Evolutionary conservation across 2,888 invertebrate genomes (phyloP).

Genomic region (Drosophila kokeensis): DNA sequence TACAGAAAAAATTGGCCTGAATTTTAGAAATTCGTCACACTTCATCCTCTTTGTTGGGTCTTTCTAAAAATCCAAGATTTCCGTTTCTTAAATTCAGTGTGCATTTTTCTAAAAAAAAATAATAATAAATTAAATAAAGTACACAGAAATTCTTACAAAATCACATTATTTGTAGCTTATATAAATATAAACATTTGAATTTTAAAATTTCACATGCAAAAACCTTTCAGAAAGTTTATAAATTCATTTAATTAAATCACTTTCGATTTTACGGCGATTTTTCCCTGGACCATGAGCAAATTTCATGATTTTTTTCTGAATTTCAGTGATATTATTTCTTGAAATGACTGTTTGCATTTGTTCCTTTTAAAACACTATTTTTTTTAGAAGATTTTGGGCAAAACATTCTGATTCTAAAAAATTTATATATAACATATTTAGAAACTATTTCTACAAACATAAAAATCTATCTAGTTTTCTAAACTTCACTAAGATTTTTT

Average conservation of each 20-base stretch:
- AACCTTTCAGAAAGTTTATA: background rate
- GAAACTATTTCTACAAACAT: background rate
- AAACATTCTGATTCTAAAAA: too few relatives aligned
- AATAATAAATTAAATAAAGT: background rate
- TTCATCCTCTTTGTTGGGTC: too few relatives aligned
- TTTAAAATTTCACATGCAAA: background rate
- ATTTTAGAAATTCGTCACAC: too few relatives aligned
- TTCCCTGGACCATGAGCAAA: too few relatives aligned
- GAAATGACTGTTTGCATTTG: background rate
- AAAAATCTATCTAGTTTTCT: background rate
- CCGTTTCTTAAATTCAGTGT: background rate
- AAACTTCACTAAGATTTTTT: too few relatives aligned
- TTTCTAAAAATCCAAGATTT: background rate
- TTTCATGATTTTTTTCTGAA: background rate
- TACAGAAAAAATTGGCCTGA: too few relatives aligned
- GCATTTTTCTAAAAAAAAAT: background rate
- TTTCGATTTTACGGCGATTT: background rate
- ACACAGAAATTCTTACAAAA: background rate
- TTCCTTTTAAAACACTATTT: background rate
- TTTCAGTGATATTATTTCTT: background rate
- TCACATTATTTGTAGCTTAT: background rate
- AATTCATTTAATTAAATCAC: background rate
- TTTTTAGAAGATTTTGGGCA: too few relatives aligned
- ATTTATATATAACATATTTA: background rate
- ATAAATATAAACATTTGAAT: background rate